Percentiles rank a stretch among this genome's conserved stretches.
These are phyloP conservation scores for Oscheius sp. DNA, from an alignment of 2,888 invertebrate species.

Conservation along the genomic window DNA sequence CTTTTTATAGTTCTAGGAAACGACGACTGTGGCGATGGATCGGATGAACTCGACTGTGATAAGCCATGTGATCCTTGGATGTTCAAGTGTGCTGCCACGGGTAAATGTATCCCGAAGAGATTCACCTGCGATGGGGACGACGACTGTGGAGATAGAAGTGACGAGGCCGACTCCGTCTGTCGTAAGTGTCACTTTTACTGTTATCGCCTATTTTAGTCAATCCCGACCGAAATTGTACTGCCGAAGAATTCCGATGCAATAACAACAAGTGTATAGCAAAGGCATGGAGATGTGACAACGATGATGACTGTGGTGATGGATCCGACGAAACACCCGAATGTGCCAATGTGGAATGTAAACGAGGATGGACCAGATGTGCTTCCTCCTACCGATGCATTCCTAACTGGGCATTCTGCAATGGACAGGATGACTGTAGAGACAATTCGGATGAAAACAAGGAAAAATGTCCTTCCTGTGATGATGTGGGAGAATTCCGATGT, in stretches of 20 bases:
- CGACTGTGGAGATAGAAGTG: slow-evolving; percentile 90
- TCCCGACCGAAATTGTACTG: slow-evolving; percentile 80
- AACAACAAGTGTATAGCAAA: slow-evolving; percentile 92
- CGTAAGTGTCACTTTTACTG: slow-evolving; percentile 72
- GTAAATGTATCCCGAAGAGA: slow-evolving; percentile 79
- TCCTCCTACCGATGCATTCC: slow-evolving; percentile 83
- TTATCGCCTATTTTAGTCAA: slow-evolving; percentile 40
- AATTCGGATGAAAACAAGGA: slow-evolving; percentile 83
- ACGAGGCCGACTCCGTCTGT: slow-evolving; percentile 82
- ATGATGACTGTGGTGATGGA: slow-evolving; percentile 95
- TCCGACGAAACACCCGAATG: slow-evolving; percentile 94
- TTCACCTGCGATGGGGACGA: slow-evolving; percentile 78
- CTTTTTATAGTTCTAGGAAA: slow-evolving; percentile 30
- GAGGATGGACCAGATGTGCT: slow-evolving; percentile 78
- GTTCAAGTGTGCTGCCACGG: slow-evolving; percentile 73
- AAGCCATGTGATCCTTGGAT: slow-evolving; percentile 70
- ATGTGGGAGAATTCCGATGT: slow-evolving; percentile 90
- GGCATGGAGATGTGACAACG: slow-evolving; percentile 77
- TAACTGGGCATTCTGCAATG: slow-evolving; percentile 96
- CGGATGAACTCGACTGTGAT: slow-evolving; percentile 69
- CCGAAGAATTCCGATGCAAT: slow-evolving; percentile 89
- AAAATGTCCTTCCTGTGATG: slow-evolving; percentile 80
- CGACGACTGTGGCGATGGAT: slow-evolving; percentile 69
- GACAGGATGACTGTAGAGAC: slow-evolving; percentile 88
- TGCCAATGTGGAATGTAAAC: slow-evolving; percentile 89